Evolutionary conservation across 2,888 invertebrate species (phyloP), one percentile per base, ranked within the genome.

Genomic region (Lymantria dispar): DNA sequence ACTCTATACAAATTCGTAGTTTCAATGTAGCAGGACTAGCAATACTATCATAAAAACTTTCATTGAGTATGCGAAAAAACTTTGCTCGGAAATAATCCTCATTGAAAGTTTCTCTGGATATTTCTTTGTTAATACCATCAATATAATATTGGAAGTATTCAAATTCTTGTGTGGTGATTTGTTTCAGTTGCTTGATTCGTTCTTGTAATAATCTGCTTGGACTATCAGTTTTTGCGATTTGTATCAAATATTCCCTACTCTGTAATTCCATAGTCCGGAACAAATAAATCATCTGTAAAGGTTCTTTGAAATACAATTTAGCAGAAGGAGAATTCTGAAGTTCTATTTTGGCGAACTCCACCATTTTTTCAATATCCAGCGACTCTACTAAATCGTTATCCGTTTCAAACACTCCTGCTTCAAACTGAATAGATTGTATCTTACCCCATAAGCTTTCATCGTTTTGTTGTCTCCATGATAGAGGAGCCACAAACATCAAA

Each of bases 141-240:
- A 90, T 90, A 48, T 89, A 89, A 63, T 80, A 90, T 61, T 90
- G 83, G 64, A 89, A 89, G 56, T 89, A 87, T 62, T 89, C 90
- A 7, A 83, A 63, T 59, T 91, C 90, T 52, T 81, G 77, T 64
- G 74, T 80, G 7, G 88, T 85, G 8, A 68, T 74, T 47, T 65
- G 64, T 58, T 85, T 84, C 14, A 91, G 68, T 61, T 84, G 82
- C 51, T 77, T 85, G 5, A 83, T 85, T 15, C 82, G 79, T 15
- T 85, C 80, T 58, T 74, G 74, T 54, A 91, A 68, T 45, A 78
- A 51, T 43, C 80, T 74, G 58, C 70, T 81, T 8, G 88, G 87
- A 10, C 58, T 78, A 59, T 80, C 83, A 3, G 86, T 89, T 68
- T 84, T 87, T 1, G 90, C 74, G 31, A 87, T 75, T 54, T 91